These are phyloP conservation scores for Hippocampus barbouri DNA, from an alignment of 2,113 vertebrate genomes.

Conservation along the genomic window DNA sequence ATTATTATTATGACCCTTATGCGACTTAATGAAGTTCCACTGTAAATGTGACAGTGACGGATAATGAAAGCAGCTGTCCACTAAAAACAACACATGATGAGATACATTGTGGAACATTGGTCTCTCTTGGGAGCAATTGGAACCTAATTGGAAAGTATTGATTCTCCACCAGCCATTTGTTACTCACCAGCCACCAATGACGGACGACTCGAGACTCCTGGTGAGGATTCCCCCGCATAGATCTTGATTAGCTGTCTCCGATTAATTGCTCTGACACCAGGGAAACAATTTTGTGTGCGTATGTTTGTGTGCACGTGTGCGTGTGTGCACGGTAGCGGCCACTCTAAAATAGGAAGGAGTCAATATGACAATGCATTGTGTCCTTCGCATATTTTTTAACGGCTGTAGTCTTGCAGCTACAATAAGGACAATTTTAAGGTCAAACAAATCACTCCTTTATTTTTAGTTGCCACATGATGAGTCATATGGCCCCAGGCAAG, in stretches of 20 bases:
- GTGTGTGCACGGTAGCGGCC: background rate
- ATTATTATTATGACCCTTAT: background rate
- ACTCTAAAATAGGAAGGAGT: slow-evolving; percentile 15
- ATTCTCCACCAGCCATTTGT: slow-evolving; percentile 42
- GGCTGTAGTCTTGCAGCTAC: background rate
- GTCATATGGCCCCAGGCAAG: too few relatives aligned
- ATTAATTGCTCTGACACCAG: slow-evolving; percentile 45
- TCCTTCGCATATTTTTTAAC: background rate
- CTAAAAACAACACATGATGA: slow-evolving; percentile 29
- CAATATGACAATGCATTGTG: slow-evolving; percentile 4
- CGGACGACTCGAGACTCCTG: slow-evolving; percentile 17
- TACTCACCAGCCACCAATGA: slow-evolving; percentile 44
- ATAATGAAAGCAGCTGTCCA: background rate
- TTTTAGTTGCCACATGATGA: background rate
- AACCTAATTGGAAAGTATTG: slow-evolving; percentile 58
- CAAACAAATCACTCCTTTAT: background rate
- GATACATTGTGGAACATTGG: slow-evolving; percentile 9
- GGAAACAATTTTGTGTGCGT: background rate
- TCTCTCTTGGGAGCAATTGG: slow-evolving; percentile 40
- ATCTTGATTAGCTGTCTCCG: slow-evolving; percentile 54
- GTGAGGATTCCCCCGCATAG: slow-evolving; percentile 38
- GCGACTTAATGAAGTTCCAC: background rate
- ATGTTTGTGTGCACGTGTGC: background rate
- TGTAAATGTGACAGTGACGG: background rate
- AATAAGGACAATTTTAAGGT: background rate